Base-by-base conservation (phyloP, 2,797 vertebrate species). In the Myotis vivesi region DNA sequence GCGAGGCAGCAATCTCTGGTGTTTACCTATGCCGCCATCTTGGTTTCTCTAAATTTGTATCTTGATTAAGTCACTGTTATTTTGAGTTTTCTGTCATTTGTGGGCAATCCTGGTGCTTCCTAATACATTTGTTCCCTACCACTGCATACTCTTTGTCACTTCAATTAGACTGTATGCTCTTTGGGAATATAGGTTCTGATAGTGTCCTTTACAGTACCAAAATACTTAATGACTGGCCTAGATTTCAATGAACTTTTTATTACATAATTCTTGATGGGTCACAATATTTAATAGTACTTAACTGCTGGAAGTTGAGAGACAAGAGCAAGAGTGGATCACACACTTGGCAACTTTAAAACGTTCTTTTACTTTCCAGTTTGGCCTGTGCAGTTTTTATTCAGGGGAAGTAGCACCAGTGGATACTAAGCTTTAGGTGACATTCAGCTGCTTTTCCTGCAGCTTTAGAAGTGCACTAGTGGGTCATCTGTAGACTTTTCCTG, bases 131-230 rank as follows among this genome's bases (percentile, higher is more conserved):
- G 11, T 92, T 95, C 9, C 57, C 16, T 25, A 38, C 17, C 53
- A 72, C 19, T 81, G 46, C 53, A 87, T 22, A 53, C 0, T 91
- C 66, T 68, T 28, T 46, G 62, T 69, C 44, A 72, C 55, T 89
- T 76, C 38, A 46, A 36, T 25, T 38, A 72, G 77, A 79, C 33
- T 11, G 25, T 15, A 53, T 30, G 28, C 62, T 87, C 87, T 92
- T 92, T 80, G 92, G 89, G 95, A 95, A 95, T 88, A 92, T 11
- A 92, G 59, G 53, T 82, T 91, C 94, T 80, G 71, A 90, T 55
- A 68, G 33, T 82, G 53, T 75, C 79, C 85, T 86, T 71, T 25
- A 73, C 8, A 71, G 87, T 41, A n/a, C 62, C 62, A 64, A n/a
- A 64, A 64, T 64, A n/a, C 30, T 64, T n/a, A 64, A n/a, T n/a